Evolutionary conservation across 2,797 vertebrate species (phyloP).

Genomic region (Gymnoscopelus microlampas): DNA sequence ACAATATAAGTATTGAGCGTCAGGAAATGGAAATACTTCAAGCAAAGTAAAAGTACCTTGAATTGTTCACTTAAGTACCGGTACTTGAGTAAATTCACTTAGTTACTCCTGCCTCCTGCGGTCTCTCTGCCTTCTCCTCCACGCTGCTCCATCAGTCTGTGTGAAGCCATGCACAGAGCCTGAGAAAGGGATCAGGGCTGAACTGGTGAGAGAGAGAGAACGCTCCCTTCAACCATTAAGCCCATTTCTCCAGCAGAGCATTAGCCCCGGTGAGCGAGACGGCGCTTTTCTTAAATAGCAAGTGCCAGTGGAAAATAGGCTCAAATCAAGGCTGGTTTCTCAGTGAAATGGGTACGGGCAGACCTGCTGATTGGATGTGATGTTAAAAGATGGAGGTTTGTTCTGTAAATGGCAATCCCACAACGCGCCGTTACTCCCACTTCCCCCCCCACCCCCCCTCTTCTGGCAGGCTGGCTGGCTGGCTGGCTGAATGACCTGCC

Average conservation of each 20-base stretch:
- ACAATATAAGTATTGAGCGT: too few species aligned
- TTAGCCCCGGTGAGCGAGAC: neutral
- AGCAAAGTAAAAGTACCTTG: too few species aligned
- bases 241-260: slow-evolving; percentile 1
- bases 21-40: too few species aligned
- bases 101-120: too few species aligned
- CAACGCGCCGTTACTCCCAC: slow-evolving; percentile 23
- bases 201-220: slow-evolving; percentile 13
- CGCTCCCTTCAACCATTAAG: neutral
- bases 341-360: slow-evolving; percentile 40
- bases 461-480: neutral
- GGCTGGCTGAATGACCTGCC: neutral
- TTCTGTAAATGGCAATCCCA: slow-evolving; percentile 39
- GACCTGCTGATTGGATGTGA: slow-evolving; percentile 48
- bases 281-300: neutral
- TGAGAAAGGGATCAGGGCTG: slow-evolving; percentile 18
- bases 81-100: too few species aligned
- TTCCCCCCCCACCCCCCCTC: neutral
- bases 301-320: slow-evolving; percentile 25
- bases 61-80: too few species aligned
- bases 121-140: too few species aligned
- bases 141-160: neutral
- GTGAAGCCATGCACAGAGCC: slow-evolving; percentile 17
- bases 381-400: slow-evolving; percentile 36
- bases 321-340: slow-evolving; percentile 27